phyloP scores from a whole-genome alignment of 2,113 vertebrate species.

The Bambusicola thoracicus region DNA sequence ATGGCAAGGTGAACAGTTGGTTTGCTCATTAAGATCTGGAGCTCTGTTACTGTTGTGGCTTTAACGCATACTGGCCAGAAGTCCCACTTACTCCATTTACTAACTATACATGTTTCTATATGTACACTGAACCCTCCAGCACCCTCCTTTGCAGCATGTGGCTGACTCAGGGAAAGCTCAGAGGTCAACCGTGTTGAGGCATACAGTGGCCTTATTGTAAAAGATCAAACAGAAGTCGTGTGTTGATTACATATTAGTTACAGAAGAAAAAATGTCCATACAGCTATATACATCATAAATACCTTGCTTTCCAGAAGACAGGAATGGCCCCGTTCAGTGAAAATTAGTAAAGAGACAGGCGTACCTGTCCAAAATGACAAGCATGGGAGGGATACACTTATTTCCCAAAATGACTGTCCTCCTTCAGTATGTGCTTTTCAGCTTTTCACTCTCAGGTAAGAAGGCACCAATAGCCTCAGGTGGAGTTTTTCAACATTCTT shows the following conservation, averaged over 20 bases:
- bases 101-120: slow-evolving; percentile 88
- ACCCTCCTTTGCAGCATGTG: slow-evolving; percentile 22
- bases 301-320: slow-evolving; percentile 65
- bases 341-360: slow-evolving; percentile 31
- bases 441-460: not conserved
- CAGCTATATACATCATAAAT: slow-evolving; percentile 76
- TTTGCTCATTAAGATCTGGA: slow-evolving; percentile 51
- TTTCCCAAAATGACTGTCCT: slow-evolving; percentile 20
- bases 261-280: slow-evolving; percentile 43
- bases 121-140: slow-evolving; percentile 77
- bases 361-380: slow-evolving; percentile 39
- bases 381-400: not conserved
- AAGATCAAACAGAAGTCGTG: slow-evolving; percentile 42
- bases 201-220: slow-evolving; percentile 33
- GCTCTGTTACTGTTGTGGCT: slow-evolving; percentile 65
- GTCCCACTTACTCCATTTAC: slow-evolving; percentile 87
- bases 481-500: slow-evolving; percentile 41
- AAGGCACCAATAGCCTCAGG: slow-evolving; percentile 52
- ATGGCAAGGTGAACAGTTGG: slow-evolving; percentile 86
- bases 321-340: slow-evolving; percentile 57
- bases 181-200: slow-evolving; percentile 51
- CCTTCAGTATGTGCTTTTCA: slow-evolving; percentile 1
- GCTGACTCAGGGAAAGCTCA: slow-evolving; percentile 43
- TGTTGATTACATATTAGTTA: slow-evolving; percentile 60
- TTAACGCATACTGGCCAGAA: slow-evolving; percentile 91